These are phyloP conservation scores for Dilophus febrilis DNA, from an alignment of 2,888 invertebrate genomes.

Conservation along the genomic window DNA sequence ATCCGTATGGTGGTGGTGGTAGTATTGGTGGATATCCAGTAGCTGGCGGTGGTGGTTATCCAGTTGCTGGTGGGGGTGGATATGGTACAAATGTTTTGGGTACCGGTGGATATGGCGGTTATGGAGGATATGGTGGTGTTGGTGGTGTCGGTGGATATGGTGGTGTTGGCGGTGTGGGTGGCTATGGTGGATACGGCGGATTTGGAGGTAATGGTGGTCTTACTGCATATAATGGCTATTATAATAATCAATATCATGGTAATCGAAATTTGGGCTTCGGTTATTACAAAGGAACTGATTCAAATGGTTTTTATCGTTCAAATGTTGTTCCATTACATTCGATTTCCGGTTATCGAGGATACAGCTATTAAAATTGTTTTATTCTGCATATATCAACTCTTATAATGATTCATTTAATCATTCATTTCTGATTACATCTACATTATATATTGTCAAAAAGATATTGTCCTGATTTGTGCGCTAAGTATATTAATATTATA, in stretches of 20 bases:
- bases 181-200: conserved; percentile 4
- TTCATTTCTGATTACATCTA: too few relatives aligned
- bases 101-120: neutral
- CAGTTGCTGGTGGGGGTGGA: neutral
- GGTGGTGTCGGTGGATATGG: neutral
- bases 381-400: too few relatives aligned
- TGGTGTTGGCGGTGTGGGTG: neutral
- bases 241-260: conserved; percentile 1
- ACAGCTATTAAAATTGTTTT: too few relatives aligned
- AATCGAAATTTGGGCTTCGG: conserved; percentile 5
- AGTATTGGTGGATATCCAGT: neutral
- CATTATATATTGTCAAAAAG: too few relatives aligned
- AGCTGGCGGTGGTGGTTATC: neutral
- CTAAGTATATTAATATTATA: too few relatives aligned
- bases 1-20: neutral
- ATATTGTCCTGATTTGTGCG: too few relatives aligned
- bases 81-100: conserved; percentile 2
- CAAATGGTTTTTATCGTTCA: conserved; percentile 2
- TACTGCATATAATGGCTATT: conserved; percentile 1
- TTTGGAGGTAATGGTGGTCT: conserved; percentile 5
- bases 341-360: conserved; percentile 2
- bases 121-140: neutral
- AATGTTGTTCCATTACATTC: neutral
- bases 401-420: too few relatives aligned
- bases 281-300: conserved; percentile 4